Evolutionary conservation across 2,888 invertebrate species (phyloP).

Genomic region (Periphyllus acericola): DNA sequence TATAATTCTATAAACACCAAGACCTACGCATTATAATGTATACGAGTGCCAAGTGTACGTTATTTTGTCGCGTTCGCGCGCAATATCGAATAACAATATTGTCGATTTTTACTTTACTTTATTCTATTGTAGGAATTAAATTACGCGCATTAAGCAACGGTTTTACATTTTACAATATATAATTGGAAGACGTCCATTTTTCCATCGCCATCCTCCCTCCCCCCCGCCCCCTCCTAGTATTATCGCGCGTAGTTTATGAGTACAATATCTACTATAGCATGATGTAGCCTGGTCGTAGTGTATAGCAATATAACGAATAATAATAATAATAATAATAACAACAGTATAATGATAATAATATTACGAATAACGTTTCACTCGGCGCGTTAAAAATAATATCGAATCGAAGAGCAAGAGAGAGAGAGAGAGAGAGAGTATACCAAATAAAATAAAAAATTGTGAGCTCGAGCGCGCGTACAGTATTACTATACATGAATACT

Average conservation of each 20-base stretch:
- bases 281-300: background rate
- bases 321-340: slow-evolving; percentile 1
- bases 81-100: background rate
- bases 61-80: background rate
- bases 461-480: too few relatives aligned
- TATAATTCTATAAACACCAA: too few relatives aligned
- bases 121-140: background rate
- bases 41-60: too few relatives aligned
- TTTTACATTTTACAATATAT: background rate
- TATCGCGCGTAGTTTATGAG: background rate
- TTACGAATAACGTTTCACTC: background rate
- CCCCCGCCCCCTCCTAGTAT: background rate
- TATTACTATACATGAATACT: too few relatives aligned
- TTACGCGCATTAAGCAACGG: background rate
- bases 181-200: background rate
- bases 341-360: background rate
- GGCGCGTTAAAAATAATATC: slow-evolving; percentile 4
- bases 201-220: too few relatives aligned
- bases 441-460: background rate
- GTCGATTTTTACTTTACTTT: background rate
- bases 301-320: background rate
- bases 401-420: background rate
- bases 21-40: too few relatives aligned
- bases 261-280: background rate
- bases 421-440: background rate